Evolutionary conservation across 1,140 invertebrate species (phyloP), one percentile per base, ranked within the genome.

Genomic region (Tetragonula clypearis): DNA sequence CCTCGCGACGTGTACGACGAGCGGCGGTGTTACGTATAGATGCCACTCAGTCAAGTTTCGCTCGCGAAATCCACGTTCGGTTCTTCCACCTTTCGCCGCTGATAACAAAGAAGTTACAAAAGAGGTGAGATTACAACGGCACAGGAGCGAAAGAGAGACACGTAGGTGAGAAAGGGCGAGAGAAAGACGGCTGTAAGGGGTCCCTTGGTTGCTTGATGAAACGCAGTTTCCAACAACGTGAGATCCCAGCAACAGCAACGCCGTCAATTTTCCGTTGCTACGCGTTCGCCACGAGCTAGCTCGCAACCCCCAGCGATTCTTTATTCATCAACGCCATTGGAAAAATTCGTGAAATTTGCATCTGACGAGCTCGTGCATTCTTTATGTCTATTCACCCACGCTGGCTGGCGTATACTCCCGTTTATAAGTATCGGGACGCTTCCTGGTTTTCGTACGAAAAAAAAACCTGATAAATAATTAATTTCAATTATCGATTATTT

Each of bases 311-410:
- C 41, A 49, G 65, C 86, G 80, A 90, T 92, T 92, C 71, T 86
- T 90, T 92, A 92, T 92, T 92, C 92, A 87, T 92, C 91, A 91
- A 89, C 86, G 88, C 85, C 81, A 88, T 88, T 88, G 79, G 86
- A 91, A 91, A 89, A 91, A 88, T 76, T 81, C 85, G 84, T 86
- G 72, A 89, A 90, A 91, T 92, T 91, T 92, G 62, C 85, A 89
- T 90, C 53, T 69, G 62, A 58, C 85, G 26, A 77, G 82, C 53
- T 88, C 58, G 62, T 84, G 75, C 79, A n/a, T 86, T 75, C 19
- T 71, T 65, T 66, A 17, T 69, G 71, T 74, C 73, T 60, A 76
- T 26, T 23, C 71, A 15, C 65, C 9, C 26, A 12, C 23, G 2
- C 41, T n/a, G n/a, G 65, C 77, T 35, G 26, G 2, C 30, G 30